Evolutionary conservation across 2,888 invertebrate species (phyloP), one percentile per base, ranked within the genome.

Genomic region (Drosophila histrio): DNA sequence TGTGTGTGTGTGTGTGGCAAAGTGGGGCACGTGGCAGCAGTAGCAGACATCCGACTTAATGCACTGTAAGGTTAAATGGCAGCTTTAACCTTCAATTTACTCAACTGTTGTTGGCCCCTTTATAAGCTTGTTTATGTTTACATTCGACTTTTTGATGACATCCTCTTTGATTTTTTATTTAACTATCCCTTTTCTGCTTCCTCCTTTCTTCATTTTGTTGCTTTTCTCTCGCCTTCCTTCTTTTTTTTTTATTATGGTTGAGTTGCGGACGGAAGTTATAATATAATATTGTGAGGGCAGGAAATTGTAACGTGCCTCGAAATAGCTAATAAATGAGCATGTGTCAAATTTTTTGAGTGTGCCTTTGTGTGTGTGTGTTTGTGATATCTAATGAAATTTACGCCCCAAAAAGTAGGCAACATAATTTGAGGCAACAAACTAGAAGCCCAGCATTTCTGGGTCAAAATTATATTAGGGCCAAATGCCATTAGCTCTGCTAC

Each of bases 71-170:
- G 56, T 69, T 67, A 85, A 85, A 84, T 73, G 77, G 53, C 49
- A 62, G 61, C 61, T 56, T 76, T 63, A 80, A 64, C 65, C 84
- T 76, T 72, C 62, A 72, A 66, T 80, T 87, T 72, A 65, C 53
- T 52, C 65, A 57, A 67, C 63, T 59, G 50, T 53, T 53, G 49
- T 44, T 17, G 26, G 13, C 50, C 13, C 49, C 41, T 32, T 72
- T 71, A 68, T 77, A 83, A 86, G 80, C 88, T 77, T 80, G 72
- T 79, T 88, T 75, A 66, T 80, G 77, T 77, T 83, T 80, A 59
- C 83, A 64, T 79, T 73, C 53, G 63, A 65, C 64, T 67, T 80
- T 75, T 64, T 83, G 80, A 66, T 80, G 87, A 79, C 75, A 67
- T 61, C 61, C 80, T 62, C 69, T 83, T 77, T 72, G 72, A 80